Base-by-base conservation (phyloP, 2,888 invertebrate genomes). In the Gasteruption jaculator region DNA sequence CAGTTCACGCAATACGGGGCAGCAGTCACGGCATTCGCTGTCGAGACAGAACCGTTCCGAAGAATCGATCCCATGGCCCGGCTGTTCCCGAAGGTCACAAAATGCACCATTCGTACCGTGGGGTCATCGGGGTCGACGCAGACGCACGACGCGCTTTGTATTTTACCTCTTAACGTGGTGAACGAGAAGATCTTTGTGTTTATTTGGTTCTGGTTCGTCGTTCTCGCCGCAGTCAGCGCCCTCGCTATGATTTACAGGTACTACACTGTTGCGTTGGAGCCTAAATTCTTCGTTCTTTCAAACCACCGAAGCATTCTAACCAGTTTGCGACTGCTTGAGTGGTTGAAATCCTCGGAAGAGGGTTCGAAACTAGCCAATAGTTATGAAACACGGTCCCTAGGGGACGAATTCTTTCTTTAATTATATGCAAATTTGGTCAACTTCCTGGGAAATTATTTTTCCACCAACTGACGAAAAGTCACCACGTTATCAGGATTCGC, bases 111-210 rank as follows among this genome's bases (percentile, higher is more conserved):
- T 44, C 70, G 75, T 38, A 74, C 64, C 48, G 81, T 75, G 44
- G 84, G 84, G 3, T 75, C 79, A 1, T 75, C 78, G 0, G 85
- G 84, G 3, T 66, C 73, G 4, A 49, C 77, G 1, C 76, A 82
- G 54, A 58, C 68, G 0, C 73, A 73, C 46, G 84, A 85, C 57
- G 76, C 79, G 1, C 73, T 88, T 0, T 89, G 89, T 54, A 75
- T 88, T n/a, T 71, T 89, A 10, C 83, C 88, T 0, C 59, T 88
- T 6, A 89, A 89, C 59, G 81, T 86, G 50, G 77, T 89, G 29
- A 87, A 89, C 60, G 87, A 88, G 60, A 89, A 88, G 63, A 78
- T 88, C 50, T 86, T 85, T 57, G 74, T 83, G 1, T 77, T 86
- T 34, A 68, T 86, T 1, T 86, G 85, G 84, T 79, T 83, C 61